Evolutionary conservation across 1,140 invertebrate genomes (phyloP), one percentile per base, ranked within the genome.

Genomic region (Drosophila repletoides): DNA sequence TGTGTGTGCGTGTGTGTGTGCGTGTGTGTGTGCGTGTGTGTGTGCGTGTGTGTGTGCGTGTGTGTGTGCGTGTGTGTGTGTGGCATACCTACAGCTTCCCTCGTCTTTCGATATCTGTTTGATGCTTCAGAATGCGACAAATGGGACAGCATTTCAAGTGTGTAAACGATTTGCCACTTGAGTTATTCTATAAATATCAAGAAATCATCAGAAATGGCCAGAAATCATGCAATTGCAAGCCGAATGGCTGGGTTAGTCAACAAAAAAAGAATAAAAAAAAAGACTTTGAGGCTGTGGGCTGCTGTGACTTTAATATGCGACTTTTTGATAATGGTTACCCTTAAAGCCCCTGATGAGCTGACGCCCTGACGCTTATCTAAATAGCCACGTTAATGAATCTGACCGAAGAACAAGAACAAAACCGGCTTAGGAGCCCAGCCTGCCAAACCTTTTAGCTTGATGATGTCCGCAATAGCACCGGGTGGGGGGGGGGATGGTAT

Each of bases 121-220:
- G 63, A 67, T 56, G 56, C 55, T 56, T 56, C 58, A 61, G 46
- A 84, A 69, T 86, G 72, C 79, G 58, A 75, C 67, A 72, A 88
- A 88, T 79, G 77, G 71, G 63, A 64, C 71, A 75, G 66, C 79
- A 74, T 77, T 88, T 77, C 56, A 83, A 88, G 76, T 89, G 87
- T 79, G 80, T 80, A 89, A 89, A 81, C 87, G 87, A 89, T 89
- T 87, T 89, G 76, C 81, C 87, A 88, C 87, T 87, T 88, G 74
- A 89, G 71, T 88, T 83, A 60, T 70, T 87, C 65, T 87, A 71
- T 87, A 83, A 83, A 88, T 79, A 83, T 89, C 74, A 67, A 75
- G 61, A 86, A 79, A 75, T 83, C 79, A 79, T 79, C 74, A 77
- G 56, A 66, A 59, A 66, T 60, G 34, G 5, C 12, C 64, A 72